Conservation (phyloP, 2,113 vertebrate species). For the Planiliza haematocheilus region DNA sequence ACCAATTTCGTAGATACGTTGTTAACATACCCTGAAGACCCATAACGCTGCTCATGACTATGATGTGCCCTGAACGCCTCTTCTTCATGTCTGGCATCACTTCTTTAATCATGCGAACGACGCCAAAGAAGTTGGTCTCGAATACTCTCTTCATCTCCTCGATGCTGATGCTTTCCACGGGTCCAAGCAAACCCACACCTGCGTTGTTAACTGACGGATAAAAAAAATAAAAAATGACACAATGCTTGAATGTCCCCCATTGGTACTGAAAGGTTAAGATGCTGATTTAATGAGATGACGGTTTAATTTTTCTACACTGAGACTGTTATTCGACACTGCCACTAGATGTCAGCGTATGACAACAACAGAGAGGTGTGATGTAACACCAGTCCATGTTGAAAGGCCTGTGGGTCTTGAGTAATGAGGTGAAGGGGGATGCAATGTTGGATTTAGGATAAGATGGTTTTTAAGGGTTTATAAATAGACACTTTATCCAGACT, state of each 20-base stretch:
- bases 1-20: too few species aligned
- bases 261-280: neutral
- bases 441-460: conserved; percentile 37
- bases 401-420: conserved; percentile 55
- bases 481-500: conserved; percentile 42
- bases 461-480: conserved; percentile 34
- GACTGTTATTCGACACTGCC: conserved; percentile 23
- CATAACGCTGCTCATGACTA: conserved; percentile 93
- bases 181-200: conserved; percentile 90
- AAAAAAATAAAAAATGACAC: conserved; percentile 20
- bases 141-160: conserved; percentile 90
- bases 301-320: too few species aligned
- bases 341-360: conserved; percentile 73
- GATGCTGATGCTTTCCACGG: conserved; percentile 89
- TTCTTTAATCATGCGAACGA: conserved; percentile 90
- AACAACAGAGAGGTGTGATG: conserved; percentile 43
- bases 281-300: too few species aligned
- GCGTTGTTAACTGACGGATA: conserved; percentile 90
- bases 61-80: conserved; percentile 88
- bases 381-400: conserved; percentile 39
- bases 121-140: conserved; percentile 95
- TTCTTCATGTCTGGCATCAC: conserved; percentile 93
- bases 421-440: conserved; percentile 60
- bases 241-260: neutral
- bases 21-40: conserved; percentile 81